Conservation (phyloP, 2,888 invertebrate species). For the Calliphora vomitoria region DNA sequence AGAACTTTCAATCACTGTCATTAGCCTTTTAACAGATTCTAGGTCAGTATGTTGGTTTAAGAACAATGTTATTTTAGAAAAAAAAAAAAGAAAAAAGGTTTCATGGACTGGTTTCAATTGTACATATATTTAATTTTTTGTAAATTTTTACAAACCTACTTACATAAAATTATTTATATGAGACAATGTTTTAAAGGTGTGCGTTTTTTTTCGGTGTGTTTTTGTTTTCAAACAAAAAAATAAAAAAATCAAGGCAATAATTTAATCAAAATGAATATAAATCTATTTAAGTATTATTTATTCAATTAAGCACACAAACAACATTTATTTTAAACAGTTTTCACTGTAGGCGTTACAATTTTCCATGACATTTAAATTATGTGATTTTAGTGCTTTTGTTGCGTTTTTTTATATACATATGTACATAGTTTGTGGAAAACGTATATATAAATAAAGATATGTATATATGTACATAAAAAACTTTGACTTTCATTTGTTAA, state of each 20-base stretch:
- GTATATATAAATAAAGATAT: not conserved
- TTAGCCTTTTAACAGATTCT: slow-evolving; percentile 71
- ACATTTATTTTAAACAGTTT: slow-evolving; percentile 36
- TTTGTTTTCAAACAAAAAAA: slow-evolving; percentile 6
- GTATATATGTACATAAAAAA: slow-evolving; percentile 1
- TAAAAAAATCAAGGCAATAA: slow-evolving; percentile 59
- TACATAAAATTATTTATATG: slow-evolving; percentile 69
- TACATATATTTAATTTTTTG: slow-evolving; percentile 3
- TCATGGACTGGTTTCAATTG: slow-evolving; percentile 62
- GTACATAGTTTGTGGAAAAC: not conserved
- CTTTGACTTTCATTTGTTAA: slow-evolving; percentile 64
- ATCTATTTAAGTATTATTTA: slow-evolving; percentile 54
- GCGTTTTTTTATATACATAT: not conserved
- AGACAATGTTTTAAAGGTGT: slow-evolving; percentile 1
- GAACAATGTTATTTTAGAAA: slow-evolving; percentile 39
- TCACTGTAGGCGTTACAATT: slow-evolving; percentile 61
- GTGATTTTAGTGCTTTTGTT: slow-evolving; percentile 32
- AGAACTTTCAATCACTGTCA: slow-evolving; percentile 75
- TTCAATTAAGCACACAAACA: slow-evolving; percentile 60
- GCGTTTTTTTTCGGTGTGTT: not conserved
- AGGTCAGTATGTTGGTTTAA: slow-evolving; percentile 65
- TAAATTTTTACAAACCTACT: slow-evolving; percentile 57
- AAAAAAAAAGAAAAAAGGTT: too few species aligned
- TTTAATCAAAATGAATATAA: slow-evolving; percentile 51
- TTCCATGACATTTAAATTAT: slow-evolving; percentile 71